These are phyloP conservation scores for Cydia pomonella DNA, from an alignment of 1,140 invertebrate species.

Conservation along the genomic window DNA sequence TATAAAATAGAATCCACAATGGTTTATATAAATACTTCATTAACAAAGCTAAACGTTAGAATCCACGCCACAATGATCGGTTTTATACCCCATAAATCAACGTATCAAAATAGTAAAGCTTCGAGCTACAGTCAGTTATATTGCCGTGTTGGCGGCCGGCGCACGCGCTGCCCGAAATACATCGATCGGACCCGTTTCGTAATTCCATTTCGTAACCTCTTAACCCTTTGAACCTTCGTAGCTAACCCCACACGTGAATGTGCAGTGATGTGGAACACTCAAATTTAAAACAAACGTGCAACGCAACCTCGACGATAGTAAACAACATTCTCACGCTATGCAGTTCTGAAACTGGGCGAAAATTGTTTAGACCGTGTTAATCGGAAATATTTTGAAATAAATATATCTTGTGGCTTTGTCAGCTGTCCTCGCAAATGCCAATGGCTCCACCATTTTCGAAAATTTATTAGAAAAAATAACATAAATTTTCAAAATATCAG, in stretches of 20 bases:
- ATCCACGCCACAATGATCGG: background rate
- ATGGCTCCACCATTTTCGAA: too few species aligned
- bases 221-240: constrained; percentile 40
- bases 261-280: constrained; percentile 3
- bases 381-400: background rate
- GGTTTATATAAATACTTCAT: background rate
- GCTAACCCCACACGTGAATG: constrained; percentile 34
- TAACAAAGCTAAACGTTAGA: background rate
- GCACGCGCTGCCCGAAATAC: constrained; percentile 43
- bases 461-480: too few species aligned
- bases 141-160: constrained; percentile 51
- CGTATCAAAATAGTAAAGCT: constrained; percentile 30
- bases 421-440: too few species aligned
- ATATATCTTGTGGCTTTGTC: background rate
- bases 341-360: background rate
- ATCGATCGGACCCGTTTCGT: constrained; percentile 59
- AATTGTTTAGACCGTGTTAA: background rate
- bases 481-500: background rate
- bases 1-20: background rate
- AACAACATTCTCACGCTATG: constrained; percentile 16
- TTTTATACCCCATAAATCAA: constrained; percentile 4
- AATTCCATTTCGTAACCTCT: constrained; percentile 50
- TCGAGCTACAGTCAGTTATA: constrained; percentile 47
- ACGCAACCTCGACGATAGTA: background rate
- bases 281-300: background rate